These are phyloP conservation scores for Neolamprologus ventralis DNA, from an alignment of 2,113 vertebrate genomes.

Conservation along the genomic window DNA sequence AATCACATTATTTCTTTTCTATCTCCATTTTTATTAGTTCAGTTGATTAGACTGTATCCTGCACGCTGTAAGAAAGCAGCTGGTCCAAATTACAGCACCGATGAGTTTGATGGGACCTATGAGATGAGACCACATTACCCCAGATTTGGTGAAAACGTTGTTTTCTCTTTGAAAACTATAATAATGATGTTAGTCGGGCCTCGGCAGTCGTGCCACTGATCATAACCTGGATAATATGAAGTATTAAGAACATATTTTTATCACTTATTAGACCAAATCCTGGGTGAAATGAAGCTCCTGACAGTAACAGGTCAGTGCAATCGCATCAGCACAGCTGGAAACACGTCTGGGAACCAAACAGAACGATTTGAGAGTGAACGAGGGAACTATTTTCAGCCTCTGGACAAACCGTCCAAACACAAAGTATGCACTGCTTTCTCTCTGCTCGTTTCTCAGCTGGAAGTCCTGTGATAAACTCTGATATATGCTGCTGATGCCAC, in stretches of 20 bases:
- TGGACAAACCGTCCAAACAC: constrained; percentile 6
- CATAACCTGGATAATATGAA: neutral
- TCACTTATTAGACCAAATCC: neutral
- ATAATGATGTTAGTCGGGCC: neutral
- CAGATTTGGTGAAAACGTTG: neutral
- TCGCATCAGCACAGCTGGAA: neutral
- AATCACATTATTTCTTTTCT: neutral
- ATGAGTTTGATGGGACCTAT: neutral
- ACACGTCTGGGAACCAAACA: neutral
- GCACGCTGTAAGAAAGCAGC: neutral
- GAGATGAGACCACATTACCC: neutral
- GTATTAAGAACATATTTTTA: neutral
- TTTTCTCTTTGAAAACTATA: neutral
- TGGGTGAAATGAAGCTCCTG: neutral
- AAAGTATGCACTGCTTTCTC: neutral
- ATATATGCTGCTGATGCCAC: accelerated
- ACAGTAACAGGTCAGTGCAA: neutral
- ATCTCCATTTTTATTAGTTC: neutral
- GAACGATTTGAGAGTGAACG: neutral
- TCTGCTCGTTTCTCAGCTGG: neutral
- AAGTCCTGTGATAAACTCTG: neutral
- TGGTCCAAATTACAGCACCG: neutral
- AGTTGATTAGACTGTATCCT: neutral
- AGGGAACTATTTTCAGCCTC: constrained; percentile 3
- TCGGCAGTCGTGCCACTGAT: neutral